These are phyloP conservation scores for Epinotia demarniana DNA, from an alignment of 2,888 invertebrate species.

Conservation along the genomic window DNA sequence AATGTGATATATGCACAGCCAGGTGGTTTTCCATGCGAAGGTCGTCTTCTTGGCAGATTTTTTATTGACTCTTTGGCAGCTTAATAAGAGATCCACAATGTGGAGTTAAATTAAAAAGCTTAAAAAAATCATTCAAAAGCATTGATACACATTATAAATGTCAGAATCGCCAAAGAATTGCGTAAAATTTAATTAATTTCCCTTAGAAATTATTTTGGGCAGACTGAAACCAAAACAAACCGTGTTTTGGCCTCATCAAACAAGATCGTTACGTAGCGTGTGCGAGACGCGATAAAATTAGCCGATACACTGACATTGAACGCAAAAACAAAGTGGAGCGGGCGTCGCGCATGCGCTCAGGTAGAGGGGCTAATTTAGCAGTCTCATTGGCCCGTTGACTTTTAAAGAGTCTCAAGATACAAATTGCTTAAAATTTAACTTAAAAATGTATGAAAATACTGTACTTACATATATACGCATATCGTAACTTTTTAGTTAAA, in stretches of 20 bases:
- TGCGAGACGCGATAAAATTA: slow-evolving; percentile 81
- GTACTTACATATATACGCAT: neutral
- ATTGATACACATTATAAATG: neutral
- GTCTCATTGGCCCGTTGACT: slow-evolving; percentile 54
- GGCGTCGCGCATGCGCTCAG: slow-evolving; percentile 74
- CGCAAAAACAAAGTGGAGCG: slow-evolving; percentile 82
- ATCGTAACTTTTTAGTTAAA: neutral
- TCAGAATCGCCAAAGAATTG: slow-evolving; percentile 1
- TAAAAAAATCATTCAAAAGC: neutral
- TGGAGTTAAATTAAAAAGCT: neutral
- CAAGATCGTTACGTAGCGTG: slow-evolving; percentile 76
- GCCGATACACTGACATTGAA: slow-evolving; percentile 84
- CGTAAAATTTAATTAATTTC: slow-evolving; percentile 32
- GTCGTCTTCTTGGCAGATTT: slow-evolving; percentile 32
- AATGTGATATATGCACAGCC: slow-evolving; percentile 27
- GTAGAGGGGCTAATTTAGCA: slow-evolving; percentile 68
- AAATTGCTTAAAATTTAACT: neutral
- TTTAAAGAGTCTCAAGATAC: neutral
- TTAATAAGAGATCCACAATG: slow-evolving; percentile 1
- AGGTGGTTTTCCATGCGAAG: slow-evolving; percentile 24
- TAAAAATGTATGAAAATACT: neutral
- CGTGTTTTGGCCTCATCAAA: slow-evolving; percentile 76
- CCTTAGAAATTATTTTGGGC: slow-evolving; percentile 63
- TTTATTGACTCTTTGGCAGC: slow-evolving; percentile 30
- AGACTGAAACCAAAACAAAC: slow-evolving; percentile 78